Evolutionary conservation across 2,113 vertebrate species (phyloP).

Genomic region (Tachysurus fulvidraco): DNA sequence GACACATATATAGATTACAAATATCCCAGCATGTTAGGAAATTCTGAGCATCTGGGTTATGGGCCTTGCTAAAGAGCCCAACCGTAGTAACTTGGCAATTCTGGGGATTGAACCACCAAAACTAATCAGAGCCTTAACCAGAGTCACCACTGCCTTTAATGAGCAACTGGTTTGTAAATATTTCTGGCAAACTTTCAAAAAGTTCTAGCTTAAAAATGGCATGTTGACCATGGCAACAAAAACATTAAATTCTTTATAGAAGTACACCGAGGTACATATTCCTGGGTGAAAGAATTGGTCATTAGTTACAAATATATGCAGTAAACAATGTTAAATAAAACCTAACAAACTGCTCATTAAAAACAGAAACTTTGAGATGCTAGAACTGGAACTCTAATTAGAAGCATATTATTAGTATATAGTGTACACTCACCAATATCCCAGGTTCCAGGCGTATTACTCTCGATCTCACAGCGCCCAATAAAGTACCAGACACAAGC

Average conservation of each 20-base stretch:
- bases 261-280: background rate
- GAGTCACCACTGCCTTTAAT: too few relatives aligned
- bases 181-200: background rate
- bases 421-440: constrained; percentile 73
- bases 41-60: too few relatives aligned
- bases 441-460: constrained; percentile 71
- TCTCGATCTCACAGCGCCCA: constrained; percentile 75
- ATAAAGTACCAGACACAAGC: constrained; percentile 83
- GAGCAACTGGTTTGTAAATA: background rate
- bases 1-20: too few relatives aligned
- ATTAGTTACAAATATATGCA: background rate
- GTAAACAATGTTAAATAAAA: constrained; percentile 4
- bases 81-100: too few relatives aligned
- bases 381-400: background rate
- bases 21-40: too few relatives aligned
- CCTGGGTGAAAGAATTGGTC: background rate
- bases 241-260: background rate
- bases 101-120: too few relatives aligned
- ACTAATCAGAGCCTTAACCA: too few relatives aligned
- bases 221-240: background rate
- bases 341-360: background rate
- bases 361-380: background rate
- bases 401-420: background rate
- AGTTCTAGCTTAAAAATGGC: background rate
- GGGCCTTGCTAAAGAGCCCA: too few relatives aligned